Evolutionary conservation across 2,888 invertebrate genomes (phyloP).

Genomic region (Amiota minor): DNA sequence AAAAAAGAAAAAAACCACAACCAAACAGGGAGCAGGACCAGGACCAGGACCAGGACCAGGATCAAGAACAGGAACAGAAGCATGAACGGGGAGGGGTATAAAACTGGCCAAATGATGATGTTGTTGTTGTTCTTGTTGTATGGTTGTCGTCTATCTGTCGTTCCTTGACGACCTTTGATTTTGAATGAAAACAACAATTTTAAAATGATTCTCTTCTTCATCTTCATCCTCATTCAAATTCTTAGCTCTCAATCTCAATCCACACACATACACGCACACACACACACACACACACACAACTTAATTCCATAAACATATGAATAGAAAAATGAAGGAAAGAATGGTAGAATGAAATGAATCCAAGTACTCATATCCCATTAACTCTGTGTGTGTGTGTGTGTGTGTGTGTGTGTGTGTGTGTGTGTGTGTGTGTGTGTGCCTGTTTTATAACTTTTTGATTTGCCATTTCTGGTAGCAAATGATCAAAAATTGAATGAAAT

Average conservation of each 20-base stretch:
- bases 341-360: too few relatives aligned
- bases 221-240: neutral
- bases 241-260: neutral
- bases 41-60: too few relatives aligned
- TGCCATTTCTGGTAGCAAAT: conserved; percentile 69
- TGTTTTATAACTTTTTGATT: conserved; percentile 68
- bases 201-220: neutral
- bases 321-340: conserved; percentile 31
- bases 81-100: too few relatives aligned
- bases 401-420: conserved; percentile 42
- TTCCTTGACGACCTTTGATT: too few relatives aligned
- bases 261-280: neutral
- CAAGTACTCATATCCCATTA: neutral
- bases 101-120: too few relatives aligned
- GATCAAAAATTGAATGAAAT: conserved; percentile 69
- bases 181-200: too few relatives aligned
- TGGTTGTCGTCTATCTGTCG: too few relatives aligned
- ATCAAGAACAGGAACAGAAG: too few relatives aligned
- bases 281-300: conserved; percentile 8
- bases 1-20: too few relatives aligned
- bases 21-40: too few relatives aligned
- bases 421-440: too few relatives aligned
- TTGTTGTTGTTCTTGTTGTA: too few relatives aligned
- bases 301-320: conserved; percentile 31
- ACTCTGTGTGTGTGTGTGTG: conserved; percentile 9